A percentile compares a stretch with the other conserved stretches of the same genome.
Conservation (phyloP, 2,888 invertebrate genomes). For the Acrobasis repandana region DNA sequence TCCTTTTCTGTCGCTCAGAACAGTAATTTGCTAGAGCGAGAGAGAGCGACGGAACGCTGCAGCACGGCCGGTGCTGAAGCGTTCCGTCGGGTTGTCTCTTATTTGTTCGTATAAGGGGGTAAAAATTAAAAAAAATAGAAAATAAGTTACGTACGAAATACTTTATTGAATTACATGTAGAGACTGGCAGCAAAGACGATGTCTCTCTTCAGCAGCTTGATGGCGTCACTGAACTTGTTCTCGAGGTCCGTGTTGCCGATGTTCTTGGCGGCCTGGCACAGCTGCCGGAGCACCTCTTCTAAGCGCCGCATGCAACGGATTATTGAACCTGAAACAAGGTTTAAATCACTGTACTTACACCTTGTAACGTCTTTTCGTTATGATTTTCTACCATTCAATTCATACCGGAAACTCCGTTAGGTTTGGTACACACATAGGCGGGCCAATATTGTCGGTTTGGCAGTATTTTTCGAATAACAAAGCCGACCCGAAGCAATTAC, state of each 20-base stretch:
- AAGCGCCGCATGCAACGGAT: conserved; percentile 96
- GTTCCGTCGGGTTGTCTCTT: too few relatives aligned
- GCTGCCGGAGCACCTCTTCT: conserved; percentile 97
- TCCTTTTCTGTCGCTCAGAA: too few relatives aligned
- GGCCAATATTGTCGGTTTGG: too few relatives aligned
- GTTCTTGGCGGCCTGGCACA: conserved; percentile 97
- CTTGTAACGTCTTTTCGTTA: neutral
- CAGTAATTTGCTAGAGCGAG: too few relatives aligned
- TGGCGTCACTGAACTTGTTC: conserved; percentile 96
- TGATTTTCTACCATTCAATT: too few relatives aligned
- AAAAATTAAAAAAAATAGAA: neutral
- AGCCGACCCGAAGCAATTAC: too few relatives aligned
- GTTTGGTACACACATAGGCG: too few relatives aligned
- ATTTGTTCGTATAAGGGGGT: too few relatives aligned
- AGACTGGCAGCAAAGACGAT: conserved; percentile 99
- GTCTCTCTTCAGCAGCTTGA: conserved; percentile 96
- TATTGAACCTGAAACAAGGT: conserved; percentile 74
- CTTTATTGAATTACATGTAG: conserved; percentile 81
- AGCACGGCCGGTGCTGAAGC: too few relatives aligned
- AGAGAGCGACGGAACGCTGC: too few relatives aligned
- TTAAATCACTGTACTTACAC: neutral
- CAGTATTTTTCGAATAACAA: too few relatives aligned
- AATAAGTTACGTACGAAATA: neutral
- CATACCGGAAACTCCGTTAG: too few relatives aligned
- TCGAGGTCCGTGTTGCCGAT: conserved; percentile 98